Evolutionary conservation across 2,113 vertebrate species (phyloP), one percentile per base, ranked within the genome.

Genomic region (Heterotis niloticus): DNA sequence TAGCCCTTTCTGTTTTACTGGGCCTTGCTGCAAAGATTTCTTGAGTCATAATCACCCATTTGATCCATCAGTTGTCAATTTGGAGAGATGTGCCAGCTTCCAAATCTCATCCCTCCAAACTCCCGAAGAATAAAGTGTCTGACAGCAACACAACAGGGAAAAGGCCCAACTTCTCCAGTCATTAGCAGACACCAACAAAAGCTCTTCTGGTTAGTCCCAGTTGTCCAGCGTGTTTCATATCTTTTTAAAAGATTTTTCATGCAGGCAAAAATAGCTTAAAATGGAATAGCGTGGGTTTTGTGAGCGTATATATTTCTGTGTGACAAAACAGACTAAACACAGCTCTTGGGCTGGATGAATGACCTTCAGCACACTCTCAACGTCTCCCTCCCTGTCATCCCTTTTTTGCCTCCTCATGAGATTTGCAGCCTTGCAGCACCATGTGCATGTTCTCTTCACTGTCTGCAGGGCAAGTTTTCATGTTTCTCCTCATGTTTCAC

Each of bases 241-340:
- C 13, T 44, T 44, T 44, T 44, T 44, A 44, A 7, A 44, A 51
- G 68, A 44, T 12, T 28, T 44, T 70, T 70, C 34, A 70, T 72
- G 24, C 54, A 18, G 52, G 54, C 20, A 54, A 54, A 72, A 72
- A 56, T 16, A 72, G 51, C n/a, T 56, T 18, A 81, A 81, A 84
- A 85, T 88, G 83, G 20, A 73, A 83, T 82, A 82, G 82, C 81
- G 84, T 85, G 5, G 20, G 88, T 85, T 84, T 84, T 84, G 71
- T 83, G 81, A 85, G 86, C 66, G 76, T 88, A 88, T 75, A 90
- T 84, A 88, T 86, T 90, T 94, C 91, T 92, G 84, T 88, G 83
- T 90, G 83, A 91, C 90, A 87, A 86, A 88, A 91, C 88, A 93
- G 87, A 91, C 88, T 93, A 91, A 93, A 90, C 90, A 90, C 79